phyloP scores from a whole-genome alignment of 2,797 vertebrate species.

The Peromyscus eremicus region DNA sequence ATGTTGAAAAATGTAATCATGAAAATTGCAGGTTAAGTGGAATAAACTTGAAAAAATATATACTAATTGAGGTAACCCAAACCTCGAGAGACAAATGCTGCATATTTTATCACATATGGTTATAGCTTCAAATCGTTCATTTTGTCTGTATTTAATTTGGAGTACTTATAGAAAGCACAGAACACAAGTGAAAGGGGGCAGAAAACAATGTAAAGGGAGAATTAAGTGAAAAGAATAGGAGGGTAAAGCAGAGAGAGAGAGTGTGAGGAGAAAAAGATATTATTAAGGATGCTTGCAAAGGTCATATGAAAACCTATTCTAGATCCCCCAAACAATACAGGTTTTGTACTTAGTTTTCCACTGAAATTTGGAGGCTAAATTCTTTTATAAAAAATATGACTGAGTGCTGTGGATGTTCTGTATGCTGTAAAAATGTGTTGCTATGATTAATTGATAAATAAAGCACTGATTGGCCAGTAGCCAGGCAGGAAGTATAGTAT shows the following conservation, averaged over 20 bases:
- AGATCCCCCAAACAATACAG: background rate
- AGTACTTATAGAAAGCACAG: background rate
- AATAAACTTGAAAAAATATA: too few relatives aligned
- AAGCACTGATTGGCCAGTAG: too few relatives aligned
- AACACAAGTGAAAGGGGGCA: background rate
- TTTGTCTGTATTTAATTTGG: background rate
- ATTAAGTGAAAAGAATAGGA: background rate
- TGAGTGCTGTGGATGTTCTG: too few relatives aligned
- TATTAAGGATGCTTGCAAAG: background rate
- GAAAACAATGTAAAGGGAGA: background rate
- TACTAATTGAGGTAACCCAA: background rate
- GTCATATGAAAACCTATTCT: background rate
- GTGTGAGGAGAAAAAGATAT: background rate
- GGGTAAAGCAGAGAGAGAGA: background rate
- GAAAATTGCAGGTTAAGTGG: background rate
- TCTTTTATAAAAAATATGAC: background rate
- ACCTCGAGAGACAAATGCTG: background rate
- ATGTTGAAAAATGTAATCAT: background rate
- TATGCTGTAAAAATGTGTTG: too few relatives aligned
- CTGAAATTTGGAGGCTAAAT: background rate
- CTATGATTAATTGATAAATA: too few relatives aligned
- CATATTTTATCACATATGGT: background rate
- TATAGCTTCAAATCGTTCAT: background rate
- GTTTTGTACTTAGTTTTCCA: background rate
- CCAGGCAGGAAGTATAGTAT: too few relatives aligned